Conservation (phyloP, 1,140 invertebrate genomes). For the Caerostris extrusa region DNA sequence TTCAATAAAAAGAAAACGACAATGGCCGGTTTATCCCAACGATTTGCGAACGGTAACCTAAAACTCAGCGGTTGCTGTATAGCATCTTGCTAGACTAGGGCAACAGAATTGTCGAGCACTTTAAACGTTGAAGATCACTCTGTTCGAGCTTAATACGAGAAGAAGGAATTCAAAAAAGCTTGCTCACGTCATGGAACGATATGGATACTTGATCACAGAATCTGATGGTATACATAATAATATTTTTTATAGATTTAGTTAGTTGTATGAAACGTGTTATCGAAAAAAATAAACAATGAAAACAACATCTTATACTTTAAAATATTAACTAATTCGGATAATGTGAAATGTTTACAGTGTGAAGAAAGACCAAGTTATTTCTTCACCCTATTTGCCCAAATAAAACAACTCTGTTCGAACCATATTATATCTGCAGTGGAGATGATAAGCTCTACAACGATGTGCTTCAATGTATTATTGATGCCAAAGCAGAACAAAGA, state of each 20-base stretch:
- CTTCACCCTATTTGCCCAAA: not conserved
- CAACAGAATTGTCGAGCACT: not conserved
- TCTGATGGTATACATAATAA: not conserved
- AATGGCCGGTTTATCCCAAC: not conserved
- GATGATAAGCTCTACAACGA: not conserved
- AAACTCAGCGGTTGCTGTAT: not conserved
- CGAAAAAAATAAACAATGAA: not conserved
- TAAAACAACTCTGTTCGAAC: not conserved
- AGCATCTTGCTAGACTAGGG: not conserved
- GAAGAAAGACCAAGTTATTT: not conserved
- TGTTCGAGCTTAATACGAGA: not conserved
- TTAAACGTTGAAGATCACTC: not conserved
- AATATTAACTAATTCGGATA: not conserved
- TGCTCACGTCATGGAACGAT: not conserved
- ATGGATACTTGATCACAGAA: not conserved
- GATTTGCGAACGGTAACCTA: not conserved
- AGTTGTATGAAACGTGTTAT: not conserved
- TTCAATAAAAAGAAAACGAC: not conserved
- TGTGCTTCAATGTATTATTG: not conserved
- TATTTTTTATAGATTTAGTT: not conserved
- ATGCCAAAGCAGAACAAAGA: too few relatives aligned
- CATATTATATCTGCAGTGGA: not conserved
- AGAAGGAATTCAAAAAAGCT: not conserved
- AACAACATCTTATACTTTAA: not conserved
- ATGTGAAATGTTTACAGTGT: not conserved